These are phyloP conservation scores for Eupristina koningsbergeri DNA, from an alignment of 1,140 invertebrate genomes.

Conservation along the genomic window DNA sequence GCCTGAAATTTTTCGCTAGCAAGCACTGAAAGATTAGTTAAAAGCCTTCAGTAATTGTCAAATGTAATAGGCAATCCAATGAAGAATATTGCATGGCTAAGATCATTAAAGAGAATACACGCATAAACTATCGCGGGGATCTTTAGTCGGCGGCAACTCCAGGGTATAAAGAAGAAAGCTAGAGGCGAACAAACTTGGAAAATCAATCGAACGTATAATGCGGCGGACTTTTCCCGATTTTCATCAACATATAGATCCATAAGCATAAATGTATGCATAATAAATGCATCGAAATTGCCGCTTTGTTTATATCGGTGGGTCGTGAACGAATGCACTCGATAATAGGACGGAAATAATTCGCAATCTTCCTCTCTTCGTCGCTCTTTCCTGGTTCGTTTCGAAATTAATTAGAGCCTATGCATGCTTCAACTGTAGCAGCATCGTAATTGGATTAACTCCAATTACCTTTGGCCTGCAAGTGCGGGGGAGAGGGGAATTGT, in stretches of 20 bases:
- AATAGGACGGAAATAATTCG: conserved; percentile 56
- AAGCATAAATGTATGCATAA: neutral
- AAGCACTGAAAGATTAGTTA: neutral
- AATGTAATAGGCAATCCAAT: neutral
- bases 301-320: conserved; percentile 42
- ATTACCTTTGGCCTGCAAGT: conserved; percentile 38
- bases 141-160: neutral
- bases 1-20: neutral
- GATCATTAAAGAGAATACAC: neutral
- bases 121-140: neutral
- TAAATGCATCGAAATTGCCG: conserved; percentile 24
- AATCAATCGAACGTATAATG: conserved; percentile 25
- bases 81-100: neutral
- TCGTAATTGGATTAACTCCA: conserved; percentile 54
- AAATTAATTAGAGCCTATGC: conserved; percentile 47
- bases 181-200: conserved; percentile 24
- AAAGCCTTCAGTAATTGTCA: neutral
- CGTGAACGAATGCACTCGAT: conserved; percentile 28
- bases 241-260: neutral
- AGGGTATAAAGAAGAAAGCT: neutral
- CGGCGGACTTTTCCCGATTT: conserved; percentile 6
- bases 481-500: neutral
- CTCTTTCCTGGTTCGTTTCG: conserved; percentile 14
- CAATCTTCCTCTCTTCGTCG: conserved; percentile 9
- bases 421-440: neutral